Evolutionary conservation across 1,140 invertebrate species (phyloP), one percentile per base, ranked within the genome.

Genomic region (Zaprionus inermis): DNA sequence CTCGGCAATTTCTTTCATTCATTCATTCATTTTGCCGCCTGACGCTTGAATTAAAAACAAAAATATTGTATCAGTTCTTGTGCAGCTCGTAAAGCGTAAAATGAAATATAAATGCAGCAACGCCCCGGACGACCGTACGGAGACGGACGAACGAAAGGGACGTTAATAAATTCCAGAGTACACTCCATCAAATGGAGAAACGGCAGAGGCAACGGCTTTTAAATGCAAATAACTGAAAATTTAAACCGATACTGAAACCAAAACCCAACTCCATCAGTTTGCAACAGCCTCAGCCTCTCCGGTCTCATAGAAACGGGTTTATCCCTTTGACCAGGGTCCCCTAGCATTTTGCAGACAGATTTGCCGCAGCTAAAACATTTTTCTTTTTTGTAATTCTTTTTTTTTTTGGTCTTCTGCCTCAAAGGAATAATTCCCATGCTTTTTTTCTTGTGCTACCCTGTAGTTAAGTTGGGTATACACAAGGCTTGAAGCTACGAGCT

Each of bases 151-250:
- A 61, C 59, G 49, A 11, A 44, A 61, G 44, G 60, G 66, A 68
- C 76, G 69, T 83, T 89, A 78, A 89, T 88, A 88, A 88, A 89
- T 88, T 89, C 68, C 61, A 88, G 65, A 78, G 82, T 86, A 72
- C 79, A 82, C 82, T 88, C 64, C 66, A 88, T 82, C 82, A 86
- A 76, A 78, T 12, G 38, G n/a, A 28, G 30, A 32, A 28, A 28
- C 24, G 14, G 57, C 71, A 72, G 52, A 65, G 60, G 72, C 76
- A 77, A 79, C 76, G 65, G 78, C 71, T 78, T 81, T 89, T 81
- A 89, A 89, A 89, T 89, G 84, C 84, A 89, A 89, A 89, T 88
- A 82, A 88, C 76, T 80, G 73, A 86, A 89, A 84, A 89, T 84
- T 84, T 89, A 76, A 89, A 79, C 79, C 60, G 54, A 44, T 44